These are phyloP conservation scores for Acrocephalus scirpaceus DNA, from an alignment of 2,797 vertebrate species.

Conservation along the genomic window DNA sequence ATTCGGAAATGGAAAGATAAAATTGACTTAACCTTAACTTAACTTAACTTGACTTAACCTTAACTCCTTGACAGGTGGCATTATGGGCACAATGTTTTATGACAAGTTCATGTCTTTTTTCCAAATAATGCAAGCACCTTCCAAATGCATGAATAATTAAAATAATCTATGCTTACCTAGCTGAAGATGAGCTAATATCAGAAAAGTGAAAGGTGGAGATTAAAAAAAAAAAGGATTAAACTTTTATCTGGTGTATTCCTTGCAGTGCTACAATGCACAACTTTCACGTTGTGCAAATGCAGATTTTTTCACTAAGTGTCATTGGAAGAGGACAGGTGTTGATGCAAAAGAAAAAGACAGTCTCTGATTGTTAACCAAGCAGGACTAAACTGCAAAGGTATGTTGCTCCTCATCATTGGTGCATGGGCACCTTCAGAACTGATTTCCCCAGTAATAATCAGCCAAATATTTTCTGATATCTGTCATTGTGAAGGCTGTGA, in stretches of 20 bases:
- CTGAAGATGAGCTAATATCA: slow-evolving; percentile 13
- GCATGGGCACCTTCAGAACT: neutral
- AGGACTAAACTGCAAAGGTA: neutral
- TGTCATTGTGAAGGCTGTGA: neutral
- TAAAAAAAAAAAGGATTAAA: neutral
- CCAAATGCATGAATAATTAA: slow-evolving; percentile 47
- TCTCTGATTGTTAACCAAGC: neutral
- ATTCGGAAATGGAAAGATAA: slow-evolving; percentile 22
- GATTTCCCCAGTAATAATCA: neutral
- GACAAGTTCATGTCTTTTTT: slow-evolving; percentile 17
- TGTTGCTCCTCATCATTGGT: neutral
- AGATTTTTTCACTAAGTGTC: neutral
- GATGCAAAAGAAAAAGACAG: neutral
- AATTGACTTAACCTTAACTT: slow-evolving; percentile 47
- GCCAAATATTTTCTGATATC: neutral
- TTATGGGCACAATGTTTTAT: slow-evolving; percentile 22
- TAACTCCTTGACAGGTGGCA: slow-evolving; percentile 34
- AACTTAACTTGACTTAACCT: slow-evolving; percentile 40
- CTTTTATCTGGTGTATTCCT: neutral
- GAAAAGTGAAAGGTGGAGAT: neutral
- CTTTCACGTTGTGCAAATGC: neutral
- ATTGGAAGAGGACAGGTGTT: neutral
- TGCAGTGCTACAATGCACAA: neutral
- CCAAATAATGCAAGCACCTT: slow-evolving; percentile 33
- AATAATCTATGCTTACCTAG: neutral